These are phyloP conservation scores for Phataginus tricuspis DNA, from an alignment of 2,797 vertebrate species.

Conservation along the genomic window DNA sequence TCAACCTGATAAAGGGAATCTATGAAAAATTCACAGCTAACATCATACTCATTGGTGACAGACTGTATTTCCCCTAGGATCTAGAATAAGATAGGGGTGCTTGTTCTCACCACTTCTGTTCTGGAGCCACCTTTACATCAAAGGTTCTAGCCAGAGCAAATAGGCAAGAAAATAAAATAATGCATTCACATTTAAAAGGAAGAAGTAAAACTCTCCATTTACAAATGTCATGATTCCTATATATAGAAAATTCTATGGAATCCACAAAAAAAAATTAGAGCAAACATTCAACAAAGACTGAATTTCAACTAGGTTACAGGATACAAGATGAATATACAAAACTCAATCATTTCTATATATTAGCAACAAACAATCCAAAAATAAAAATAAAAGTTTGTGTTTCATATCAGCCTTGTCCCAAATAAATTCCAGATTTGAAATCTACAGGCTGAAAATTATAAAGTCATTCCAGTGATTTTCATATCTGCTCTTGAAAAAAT, in stretches of 20 bases:
- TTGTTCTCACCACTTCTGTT: neutral
- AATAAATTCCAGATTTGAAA: neutral
- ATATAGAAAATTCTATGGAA: neutral
- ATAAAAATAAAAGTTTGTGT: neutral
- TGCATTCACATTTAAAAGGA: neutral
- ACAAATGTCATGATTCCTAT: neutral
- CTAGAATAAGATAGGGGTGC: neutral
- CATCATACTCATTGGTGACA: neutral
- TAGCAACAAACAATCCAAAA: neutral
- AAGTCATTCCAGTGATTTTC: neutral
- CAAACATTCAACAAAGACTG: neutral
- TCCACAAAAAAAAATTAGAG: neutral
- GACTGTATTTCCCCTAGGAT: neutral
- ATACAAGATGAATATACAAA: conserved; percentile 1
- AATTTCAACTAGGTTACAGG: neutral
- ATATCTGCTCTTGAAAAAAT: neutral
- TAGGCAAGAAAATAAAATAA: neutral
- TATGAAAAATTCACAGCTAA: neutral
- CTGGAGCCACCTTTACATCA: neutral
- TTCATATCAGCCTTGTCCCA: neutral
- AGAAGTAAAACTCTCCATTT: neutral
- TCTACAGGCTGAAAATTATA: neutral
- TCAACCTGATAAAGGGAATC: neutral
- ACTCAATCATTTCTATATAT: neutral
- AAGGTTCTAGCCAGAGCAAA: neutral